Base-by-base conservation (phyloP, 2,113 vertebrate species). In the Peromyscus maniculatus region DNA sequence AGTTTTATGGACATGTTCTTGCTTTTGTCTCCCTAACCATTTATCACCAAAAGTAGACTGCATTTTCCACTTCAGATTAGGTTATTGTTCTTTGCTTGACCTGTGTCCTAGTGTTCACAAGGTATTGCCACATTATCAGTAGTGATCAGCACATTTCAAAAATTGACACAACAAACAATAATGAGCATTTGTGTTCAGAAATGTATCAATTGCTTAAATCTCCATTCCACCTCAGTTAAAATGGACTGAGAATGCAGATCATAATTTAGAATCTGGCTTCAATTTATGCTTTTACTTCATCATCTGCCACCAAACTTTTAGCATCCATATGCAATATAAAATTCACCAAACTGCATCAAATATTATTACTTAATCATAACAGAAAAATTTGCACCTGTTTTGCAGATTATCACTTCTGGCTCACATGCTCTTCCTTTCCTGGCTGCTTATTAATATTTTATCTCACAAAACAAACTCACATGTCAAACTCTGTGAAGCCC, bases 371-470 rank as follows among this genome's bases (percentile, higher is more conserved):
- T 67, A 8, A 74, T 31, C 57, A 33, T 15, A 91, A 67, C 1
- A 52, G 31, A 33, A 91, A 92, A 78, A 0, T 49, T 67, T 72
- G 57, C 33, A 86, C 43, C 15, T 86, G 55, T 95, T 96, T 96
- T 96, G 16, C 24, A 49, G 66, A 28, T 46, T 84, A n/a, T 77
- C 77, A 62, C 64, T 95, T 91, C 55, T 80, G 31, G 39, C 10
- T 64, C 91, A 59, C 16, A 80, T 66, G 12, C 7, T 67, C 26
- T 79, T 15, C 21, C 74, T 4, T 87, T 93, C 87, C 66, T 92
- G 49, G 94, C 11, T 93, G 16, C 49, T 89, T 95, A 5, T 91
- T 91, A 96, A 94, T 90, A 92, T 93, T 96, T 93, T 64, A 86
- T 88, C 77, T 87, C 93, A 93, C 8, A 95, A 90, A 94, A 4